phyloP scores from a whole-genome alignment of 2,113 vertebrate genomes.

The Meleagris gallopavo region DNA sequence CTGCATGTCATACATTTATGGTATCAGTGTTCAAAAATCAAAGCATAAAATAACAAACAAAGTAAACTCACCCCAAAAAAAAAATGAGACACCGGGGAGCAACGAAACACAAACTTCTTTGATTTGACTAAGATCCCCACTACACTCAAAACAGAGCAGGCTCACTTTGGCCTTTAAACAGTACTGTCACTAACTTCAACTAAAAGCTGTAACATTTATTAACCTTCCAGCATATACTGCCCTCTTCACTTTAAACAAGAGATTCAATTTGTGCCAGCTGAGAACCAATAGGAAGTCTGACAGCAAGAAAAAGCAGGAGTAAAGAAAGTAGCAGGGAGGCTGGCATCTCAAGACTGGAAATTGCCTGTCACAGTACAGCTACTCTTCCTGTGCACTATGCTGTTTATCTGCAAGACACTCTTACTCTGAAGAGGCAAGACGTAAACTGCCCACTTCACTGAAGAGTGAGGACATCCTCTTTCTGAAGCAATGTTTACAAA shows the following conservation, averaged over 20 bases:
- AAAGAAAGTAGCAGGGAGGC: not conserved
- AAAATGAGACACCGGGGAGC: not conserved
- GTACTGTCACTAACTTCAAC: not conserved
- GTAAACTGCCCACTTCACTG: not conserved
- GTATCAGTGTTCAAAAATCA: not conserved
- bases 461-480: not conserved
- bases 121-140: not conserved
- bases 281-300: not conserved
- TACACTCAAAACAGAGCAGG: not conserved
- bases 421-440: not conserved
- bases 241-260: not conserved
- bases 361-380: not conserved
- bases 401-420: not conserved
- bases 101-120: not conserved
- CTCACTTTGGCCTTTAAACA: not conserved
- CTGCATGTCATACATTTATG: not conserved
- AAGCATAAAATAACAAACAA: not conserved
- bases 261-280: not conserved
- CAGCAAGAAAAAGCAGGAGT: not conserved
- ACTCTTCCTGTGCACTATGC: not conserved
- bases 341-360: not conserved
- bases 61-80: not conserved
- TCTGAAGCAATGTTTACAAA: not conserved
- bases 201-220: not conserved
- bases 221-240: not conserved